A percentile compares a stretch with the other conserved stretches of the same genome.
phyloP scores from a whole-genome alignment of 1,140 invertebrate species.

The Arion vulgaris region DNA sequence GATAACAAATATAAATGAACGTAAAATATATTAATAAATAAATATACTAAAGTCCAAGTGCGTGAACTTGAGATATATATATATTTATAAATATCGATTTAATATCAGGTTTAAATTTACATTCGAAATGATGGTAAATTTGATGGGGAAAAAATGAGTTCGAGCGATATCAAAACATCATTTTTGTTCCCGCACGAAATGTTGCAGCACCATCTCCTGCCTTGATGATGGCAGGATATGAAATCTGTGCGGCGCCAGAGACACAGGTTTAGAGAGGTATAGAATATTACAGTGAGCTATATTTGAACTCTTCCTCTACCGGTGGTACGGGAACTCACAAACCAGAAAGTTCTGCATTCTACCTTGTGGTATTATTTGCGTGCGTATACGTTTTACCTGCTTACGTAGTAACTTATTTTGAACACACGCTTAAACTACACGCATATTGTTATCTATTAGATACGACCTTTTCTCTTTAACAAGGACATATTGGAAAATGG shows the following conservation, averaged over 20 bases:
- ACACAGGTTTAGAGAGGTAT: no score
- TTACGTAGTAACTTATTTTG: background rate
- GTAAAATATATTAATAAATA: no score
- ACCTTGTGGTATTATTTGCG: background rate
- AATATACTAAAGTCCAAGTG: no score
- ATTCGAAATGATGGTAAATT: background rate
- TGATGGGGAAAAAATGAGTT: background rate
- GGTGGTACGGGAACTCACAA: background rate
- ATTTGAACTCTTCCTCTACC: background rate
- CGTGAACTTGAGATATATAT: no score
- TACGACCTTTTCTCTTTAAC: background rate
- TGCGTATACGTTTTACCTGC: background rate
- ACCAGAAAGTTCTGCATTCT: background rate
- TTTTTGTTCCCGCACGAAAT: background rate
- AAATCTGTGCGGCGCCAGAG: background rate
- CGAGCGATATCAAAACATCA: background rate
- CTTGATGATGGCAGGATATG: background rate
- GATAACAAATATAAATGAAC: no score
- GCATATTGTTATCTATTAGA: background rate
- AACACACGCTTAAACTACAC: background rate
- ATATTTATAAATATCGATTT: no score
- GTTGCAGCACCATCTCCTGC: background rate
- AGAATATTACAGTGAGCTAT: background rate
- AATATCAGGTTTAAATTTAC: background rate
- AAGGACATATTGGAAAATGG: no score